Evolutionary conservation across 2,113 vertebrate genomes (phyloP).

Genomic region (Eulemur macaco): DNA sequence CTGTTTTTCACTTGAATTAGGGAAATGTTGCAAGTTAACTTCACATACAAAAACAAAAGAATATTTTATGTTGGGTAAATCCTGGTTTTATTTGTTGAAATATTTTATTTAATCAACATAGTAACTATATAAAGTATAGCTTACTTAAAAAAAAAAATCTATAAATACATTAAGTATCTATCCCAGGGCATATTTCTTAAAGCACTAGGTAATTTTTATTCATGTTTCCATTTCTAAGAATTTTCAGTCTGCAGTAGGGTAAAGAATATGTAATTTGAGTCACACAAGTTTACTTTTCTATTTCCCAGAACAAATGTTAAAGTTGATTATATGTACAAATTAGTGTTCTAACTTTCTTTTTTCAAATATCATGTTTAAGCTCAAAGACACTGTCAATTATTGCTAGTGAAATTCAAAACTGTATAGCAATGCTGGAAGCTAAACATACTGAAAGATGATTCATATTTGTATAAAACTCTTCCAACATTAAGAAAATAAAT

Average conservation of each 20-base stretch:
- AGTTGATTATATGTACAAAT: not conserved
- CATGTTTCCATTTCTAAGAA: not conserved
- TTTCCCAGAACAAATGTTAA: conserved; percentile 34
- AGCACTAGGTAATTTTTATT: not conserved
- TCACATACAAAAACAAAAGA: conserved; percentile 12
- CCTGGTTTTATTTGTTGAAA: conserved; percentile 10
- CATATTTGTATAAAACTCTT: not conserved
- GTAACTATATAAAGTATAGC: not conserved
- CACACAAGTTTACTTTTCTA: conserved; percentile 8
- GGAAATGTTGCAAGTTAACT: not conserved
- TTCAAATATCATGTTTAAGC: conserved; percentile 21
- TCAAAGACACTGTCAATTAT: conserved; percentile 13
- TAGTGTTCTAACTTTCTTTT: not conserved
- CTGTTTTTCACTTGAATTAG: conserved; percentile 20
- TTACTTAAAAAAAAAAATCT: not conserved
- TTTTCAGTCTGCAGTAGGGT: not conserved
- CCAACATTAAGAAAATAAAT: conserved; percentile 34
- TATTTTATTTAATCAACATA: not conserved
- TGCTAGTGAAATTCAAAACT: not conserved
- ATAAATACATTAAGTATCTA: not conserved
- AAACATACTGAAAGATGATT: not conserved
- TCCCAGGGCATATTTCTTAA: not conserved
- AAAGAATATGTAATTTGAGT: conserved; percentile 27
- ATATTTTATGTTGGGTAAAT: not conserved
- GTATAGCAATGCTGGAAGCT: not conserved